Conservation (phyloP, 2,113 vertebrate genomes). For the Chrysochloris asiatica region DNA sequence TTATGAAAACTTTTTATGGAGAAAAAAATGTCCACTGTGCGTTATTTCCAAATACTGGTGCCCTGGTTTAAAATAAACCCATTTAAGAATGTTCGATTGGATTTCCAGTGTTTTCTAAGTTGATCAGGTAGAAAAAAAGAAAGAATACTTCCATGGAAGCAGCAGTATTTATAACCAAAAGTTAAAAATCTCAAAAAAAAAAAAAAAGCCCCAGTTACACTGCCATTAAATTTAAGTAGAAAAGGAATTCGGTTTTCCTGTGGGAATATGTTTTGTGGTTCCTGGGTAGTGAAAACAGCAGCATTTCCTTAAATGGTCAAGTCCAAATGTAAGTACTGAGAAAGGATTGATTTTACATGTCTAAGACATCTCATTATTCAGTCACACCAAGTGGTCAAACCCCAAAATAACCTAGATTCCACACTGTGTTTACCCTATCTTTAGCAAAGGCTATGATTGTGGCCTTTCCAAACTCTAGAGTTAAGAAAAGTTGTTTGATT, state of each 20-base stretch:
- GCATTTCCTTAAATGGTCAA: neutral
- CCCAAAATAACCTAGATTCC: neutral
- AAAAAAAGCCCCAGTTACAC: neutral
- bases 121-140: neutral
- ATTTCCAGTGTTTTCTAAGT: neutral
- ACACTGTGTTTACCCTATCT: neutral
- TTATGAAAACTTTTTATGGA: neutral
- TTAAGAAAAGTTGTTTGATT: neutral
- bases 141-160: neutral
- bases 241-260: neutral
- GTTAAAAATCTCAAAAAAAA: neutral
- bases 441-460: neutral
- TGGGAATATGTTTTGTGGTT: neutral
- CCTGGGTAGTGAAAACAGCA: neutral
- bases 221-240: neutral
- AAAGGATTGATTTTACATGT: neutral
- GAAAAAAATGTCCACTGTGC: neutral
- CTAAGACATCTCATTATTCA: neutral
- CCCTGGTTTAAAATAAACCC: neutral
- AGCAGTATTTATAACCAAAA: neutral
- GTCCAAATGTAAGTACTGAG: neutral
- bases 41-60: slow-evolving; percentile 25
- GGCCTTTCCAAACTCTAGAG: neutral
- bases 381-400: neutral
- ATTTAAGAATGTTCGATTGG: slow-evolving; percentile 8